phyloP scores from a whole-genome alignment of 2,113 vertebrate species.

The Murina feae region DNA sequence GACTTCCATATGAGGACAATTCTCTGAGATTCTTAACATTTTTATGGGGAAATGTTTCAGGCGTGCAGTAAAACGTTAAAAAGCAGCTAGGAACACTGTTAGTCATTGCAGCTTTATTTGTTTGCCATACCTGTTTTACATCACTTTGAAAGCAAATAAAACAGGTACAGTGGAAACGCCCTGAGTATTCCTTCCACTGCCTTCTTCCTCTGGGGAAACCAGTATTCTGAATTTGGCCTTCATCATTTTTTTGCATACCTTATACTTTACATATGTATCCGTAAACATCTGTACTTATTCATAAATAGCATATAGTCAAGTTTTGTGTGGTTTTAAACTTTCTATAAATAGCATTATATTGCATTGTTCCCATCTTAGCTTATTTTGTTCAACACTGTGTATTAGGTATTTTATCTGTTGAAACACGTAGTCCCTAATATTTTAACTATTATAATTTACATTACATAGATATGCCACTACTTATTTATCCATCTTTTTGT shows the following conservation, averaged over 20 bases:
- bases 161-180: neutral
- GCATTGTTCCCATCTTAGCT: neutral
- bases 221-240: neutral
- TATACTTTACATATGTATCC: neutral
- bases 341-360: neutral
- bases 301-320: neutral
- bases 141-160: slow-evolving; percentile 43
- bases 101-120: neutral
- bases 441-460: neutral
- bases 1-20: neutral
- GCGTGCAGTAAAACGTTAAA: neutral
- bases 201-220: neutral
- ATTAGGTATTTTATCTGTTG: neutral
- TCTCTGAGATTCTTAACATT: neutral
- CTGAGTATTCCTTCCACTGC: neutral
- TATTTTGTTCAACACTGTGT: neutral
- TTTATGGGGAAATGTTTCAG: slow-evolving; percentile 1
- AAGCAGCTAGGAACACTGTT: neutral
- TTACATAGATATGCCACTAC: neutral
- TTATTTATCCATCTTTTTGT: neutral
- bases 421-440: neutral
- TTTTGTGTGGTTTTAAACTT: slow-evolving; percentile 32
- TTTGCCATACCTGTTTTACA: neutral
- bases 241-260: neutral
- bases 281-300: neutral